Percentiles rank a stretch among this genome's conserved stretches.
phyloP scores from a whole-genome alignment of 2,888 invertebrate genomes.

The Ashinkailepas kermadecensis region DNA sequence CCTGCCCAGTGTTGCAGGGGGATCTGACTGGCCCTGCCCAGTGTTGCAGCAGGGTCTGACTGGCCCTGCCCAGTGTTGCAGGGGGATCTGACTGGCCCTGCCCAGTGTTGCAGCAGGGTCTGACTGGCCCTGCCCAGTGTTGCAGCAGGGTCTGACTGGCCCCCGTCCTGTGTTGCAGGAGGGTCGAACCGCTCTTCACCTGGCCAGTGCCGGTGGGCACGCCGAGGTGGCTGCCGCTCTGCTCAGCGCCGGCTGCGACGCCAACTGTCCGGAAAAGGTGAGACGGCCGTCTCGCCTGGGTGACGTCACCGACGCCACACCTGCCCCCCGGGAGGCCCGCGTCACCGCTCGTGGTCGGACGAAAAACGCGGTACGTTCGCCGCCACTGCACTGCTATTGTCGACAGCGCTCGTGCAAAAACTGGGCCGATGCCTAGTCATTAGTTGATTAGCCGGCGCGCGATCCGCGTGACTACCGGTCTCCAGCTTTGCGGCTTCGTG shows the following conservation, averaged over 20 bases:
- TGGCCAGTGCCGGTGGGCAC: constrained; percentile 75
- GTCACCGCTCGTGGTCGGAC: not conserved
- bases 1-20: too few relatives aligned
- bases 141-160: too few relatives aligned
- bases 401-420: not conserved
- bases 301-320: not conserved
- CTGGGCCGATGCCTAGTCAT: too few relatives aligned
- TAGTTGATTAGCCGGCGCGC: not conserved
- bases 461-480: too few relatives aligned
- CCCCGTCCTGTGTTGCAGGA: constrained; percentile 44
- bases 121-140: not conserved
- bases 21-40: too few relatives aligned
- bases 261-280: constrained; percentile 11
- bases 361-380: not conserved
- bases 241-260: constrained; percentile 58
- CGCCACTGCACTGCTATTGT: not conserved
- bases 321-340: not conserved
- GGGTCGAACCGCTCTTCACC: constrained; percentile 65
- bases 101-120: too few relatives aligned
- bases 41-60: too few relatives aligned
- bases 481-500: too few relatives aligned
- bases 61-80: too few relatives aligned
- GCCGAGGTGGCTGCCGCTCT: constrained; percentile 62
- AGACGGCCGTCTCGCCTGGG: not conserved
- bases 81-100: too few relatives aligned